Base-by-base conservation (phyloP, 2,888 invertebrate genomes). In the Agapostemon virescens region DNA sequence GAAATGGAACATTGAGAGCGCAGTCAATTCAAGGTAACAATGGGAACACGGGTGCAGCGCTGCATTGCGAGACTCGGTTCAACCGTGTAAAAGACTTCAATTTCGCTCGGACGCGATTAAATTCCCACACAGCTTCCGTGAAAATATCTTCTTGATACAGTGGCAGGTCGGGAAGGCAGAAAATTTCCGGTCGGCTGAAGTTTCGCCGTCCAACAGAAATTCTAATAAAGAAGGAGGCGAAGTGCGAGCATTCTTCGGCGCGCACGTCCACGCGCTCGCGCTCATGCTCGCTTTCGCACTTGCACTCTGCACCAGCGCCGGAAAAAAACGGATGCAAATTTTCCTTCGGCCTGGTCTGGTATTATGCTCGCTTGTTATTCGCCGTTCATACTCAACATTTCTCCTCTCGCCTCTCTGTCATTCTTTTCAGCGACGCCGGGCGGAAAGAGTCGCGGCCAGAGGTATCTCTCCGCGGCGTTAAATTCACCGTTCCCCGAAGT, bases 241-340 rank as follows among this genome's bases (percentile, higher is more conserved):
- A 11, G 42, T 26, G n/a, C n/a, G 40, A 42, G 61, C 49, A 42
- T 70, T 70, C 61, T 58, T 42, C 30, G 23, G n/a, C 17, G 61
- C 30, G n/a, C 40, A 20, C 30, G 17, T 33, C 33, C 26, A 58
- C 17, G 20, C 49, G n/a, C 38, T 40, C 40, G 40, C 55, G 4
- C 11, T 49, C n/a, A 20, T 49, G 45, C 55, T 26, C 26, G 55
- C 13, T 55, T 23, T 55, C 55, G 55, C 55, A 17, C 55, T 26
- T 1, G 55, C 26, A 3, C 11, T 13, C 52, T 23, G 55, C 15
- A 6, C 26, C 26, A 55, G 15, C 52, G 26, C 55, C n/a, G 49
- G 49, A 15, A 7, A 36, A 69, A 64, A 15, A 5, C 38, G 45
- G 38, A 66, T 61, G 78, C 45, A 75, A 75, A 69, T 69, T 69